Conservation (phyloP, 2,888 invertebrate genomes). For the Alentia gelatinosa region DNA sequence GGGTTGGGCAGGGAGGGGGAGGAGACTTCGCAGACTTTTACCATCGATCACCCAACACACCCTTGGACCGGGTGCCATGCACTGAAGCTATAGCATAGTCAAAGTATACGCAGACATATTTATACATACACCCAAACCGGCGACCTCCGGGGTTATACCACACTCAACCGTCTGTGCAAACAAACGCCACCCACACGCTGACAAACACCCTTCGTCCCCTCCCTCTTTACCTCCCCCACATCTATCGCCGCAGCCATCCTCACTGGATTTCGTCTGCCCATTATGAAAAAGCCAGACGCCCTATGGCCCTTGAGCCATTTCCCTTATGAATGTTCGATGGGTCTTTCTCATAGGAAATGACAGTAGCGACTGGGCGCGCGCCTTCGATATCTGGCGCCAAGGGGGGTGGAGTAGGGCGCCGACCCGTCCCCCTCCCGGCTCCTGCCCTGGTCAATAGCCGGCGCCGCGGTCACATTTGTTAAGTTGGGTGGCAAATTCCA, state of each 20-base stretch:
- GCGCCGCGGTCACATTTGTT: conserved; percentile 34
- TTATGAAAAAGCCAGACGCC: conserved; percentile 19
- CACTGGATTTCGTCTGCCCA: background rate
- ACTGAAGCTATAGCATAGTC: background rate
- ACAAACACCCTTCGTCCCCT: background rate
- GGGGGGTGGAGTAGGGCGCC: background rate
- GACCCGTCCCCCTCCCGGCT: background rate
- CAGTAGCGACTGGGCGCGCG: background rate
- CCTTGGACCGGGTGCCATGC: too few relatives aligned
- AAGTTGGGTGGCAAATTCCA: conserved; percentile 48
- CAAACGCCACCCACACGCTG: background rate
- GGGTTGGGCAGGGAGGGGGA: background rate
- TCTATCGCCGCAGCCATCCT: background rate
- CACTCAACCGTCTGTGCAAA: background rate
- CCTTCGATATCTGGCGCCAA: conserved; percentile 6
- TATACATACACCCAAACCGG: background rate
- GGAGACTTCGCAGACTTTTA: conserved; percentile 9
- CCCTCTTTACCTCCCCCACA: background rate
- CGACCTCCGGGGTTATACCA: too few relatives aligned
- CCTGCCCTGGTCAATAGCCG: conserved; percentile 16
- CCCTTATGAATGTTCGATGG: conserved; percentile 22
- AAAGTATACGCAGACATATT: background rate
- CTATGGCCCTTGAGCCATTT: conserved; percentile 32
- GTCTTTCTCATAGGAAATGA: conserved; percentile 35
- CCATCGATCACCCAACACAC: conserved; percentile 42